Base-by-base conservation (phyloP, 2,888 invertebrate genomes). In the Leptopilina drosophilae region DNA sequence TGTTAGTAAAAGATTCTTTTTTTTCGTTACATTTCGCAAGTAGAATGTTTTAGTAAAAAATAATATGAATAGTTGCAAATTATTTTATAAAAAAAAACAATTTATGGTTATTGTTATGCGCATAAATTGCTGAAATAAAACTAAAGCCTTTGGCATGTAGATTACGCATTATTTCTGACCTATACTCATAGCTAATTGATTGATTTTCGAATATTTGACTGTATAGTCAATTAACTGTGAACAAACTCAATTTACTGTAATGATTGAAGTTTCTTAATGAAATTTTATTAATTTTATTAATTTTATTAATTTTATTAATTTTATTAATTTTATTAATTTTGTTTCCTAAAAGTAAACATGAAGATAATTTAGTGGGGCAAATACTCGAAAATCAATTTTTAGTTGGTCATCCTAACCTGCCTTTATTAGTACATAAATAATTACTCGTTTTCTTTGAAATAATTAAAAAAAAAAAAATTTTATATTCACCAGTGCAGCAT, bases 151-250 rank as follows among this genome's bases (percentile, higher is more conserved):
- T 53, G 53, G 53, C 56, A 73, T 73, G 73, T 73, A 26, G 53
- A 33, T 53, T 8, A 69, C n/a, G 53, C 73, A 73, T 73, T 73
- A 73, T 73, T 73, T 73, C 56, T 73, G 33, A 53, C 73, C 73
- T 73, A 26, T 49, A 49, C 9, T 53, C 26, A 26, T 33, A 73
- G 26, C 53, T 73, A 26, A 14, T 69, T 33, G 73, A 73, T 73
- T 73, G 73, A 53, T 56, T 53, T 73, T 53, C 56, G 56, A 73
- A n/a, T 73, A 40, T 40, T 40, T 14, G 33, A 62, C 59, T 62
- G 2, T 33, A 0, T 33, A 33, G 3, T 33, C 33, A 33, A 33
- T 33, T 33, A 33, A 33, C 33, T 33, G 20, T 20, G 1, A 20
- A 20, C 20, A 20, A 20, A 20, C 20, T 33, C 33, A 33, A 33